Conservation (phyloP, 2,113 vertebrate species). For the Onychostoma macrolepis region DNA sequence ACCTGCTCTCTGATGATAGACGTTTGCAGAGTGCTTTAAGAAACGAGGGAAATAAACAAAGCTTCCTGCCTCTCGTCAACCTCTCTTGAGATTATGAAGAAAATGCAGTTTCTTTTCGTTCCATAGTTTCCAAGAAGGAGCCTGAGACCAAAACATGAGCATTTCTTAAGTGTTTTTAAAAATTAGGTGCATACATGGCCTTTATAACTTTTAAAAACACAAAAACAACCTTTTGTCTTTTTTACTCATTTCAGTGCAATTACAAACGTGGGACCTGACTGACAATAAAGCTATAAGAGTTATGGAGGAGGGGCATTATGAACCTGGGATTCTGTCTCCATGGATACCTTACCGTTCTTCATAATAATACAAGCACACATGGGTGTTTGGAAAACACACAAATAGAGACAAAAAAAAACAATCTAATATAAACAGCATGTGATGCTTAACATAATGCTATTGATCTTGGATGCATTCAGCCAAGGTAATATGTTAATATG, state of each 20-base stretch:
- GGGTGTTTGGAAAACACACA: not conserved
- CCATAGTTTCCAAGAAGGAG: not conserved
- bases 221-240: not conserved
- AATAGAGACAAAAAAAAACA: not conserved
- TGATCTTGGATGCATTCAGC: slow-evolving; percentile 9
- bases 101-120: not conserved
- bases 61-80: slow-evolving; percentile 52
- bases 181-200: not conserved
- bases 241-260: not conserved
- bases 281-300: not conserved
- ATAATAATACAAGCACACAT: not conserved
- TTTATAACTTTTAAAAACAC: not conserved
- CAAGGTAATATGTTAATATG: slow-evolving; percentile 65
- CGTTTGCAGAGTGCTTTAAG: slow-evolving; percentile 48
- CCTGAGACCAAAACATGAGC: not conserved
- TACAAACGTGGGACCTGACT: not conserved
- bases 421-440: not conserved
- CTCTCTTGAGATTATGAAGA: not conserved
- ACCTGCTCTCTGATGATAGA: slow-evolving; percentile 60
- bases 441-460: slow-evolving; percentile 2
- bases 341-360: slow-evolving; percentile 2
- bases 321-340: not conserved
- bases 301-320: not conserved
- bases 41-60: slow-evolving; percentile 61
- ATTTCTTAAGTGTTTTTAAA: not conserved